These are phyloP conservation scores for Epizoanthus illoricatus DNA, from an alignment of 92 coral and sea anemone species.

Conservation along the genomic window DNA sequence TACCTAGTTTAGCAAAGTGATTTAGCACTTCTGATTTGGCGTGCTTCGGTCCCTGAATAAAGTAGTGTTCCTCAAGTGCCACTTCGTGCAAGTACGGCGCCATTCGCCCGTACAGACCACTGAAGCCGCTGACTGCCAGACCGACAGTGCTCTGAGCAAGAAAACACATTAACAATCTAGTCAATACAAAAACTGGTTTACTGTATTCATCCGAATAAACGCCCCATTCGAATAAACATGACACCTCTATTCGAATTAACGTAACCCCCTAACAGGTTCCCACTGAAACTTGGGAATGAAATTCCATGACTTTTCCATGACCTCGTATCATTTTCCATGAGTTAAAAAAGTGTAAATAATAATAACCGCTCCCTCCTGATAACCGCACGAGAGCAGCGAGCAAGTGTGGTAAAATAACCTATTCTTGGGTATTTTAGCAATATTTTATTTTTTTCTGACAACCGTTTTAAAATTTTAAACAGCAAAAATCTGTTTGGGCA, in stretches of 20 bases:
- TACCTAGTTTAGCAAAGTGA: conserved; percentile 74
- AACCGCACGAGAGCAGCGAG: no score
- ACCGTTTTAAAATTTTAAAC: no score
- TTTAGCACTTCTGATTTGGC: conserved; percentile 56
- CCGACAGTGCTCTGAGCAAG: conserved; percentile 59
- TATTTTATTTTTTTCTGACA: no score
- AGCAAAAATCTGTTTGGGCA: no score
- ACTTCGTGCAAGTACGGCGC: conserved; percentile 73
- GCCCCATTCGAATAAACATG: neutral
- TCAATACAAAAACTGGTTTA: no score
- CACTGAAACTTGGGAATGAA: no score
- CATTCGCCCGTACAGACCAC: conserved; percentile 69
- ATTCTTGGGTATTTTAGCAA: neutral
- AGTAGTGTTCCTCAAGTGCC: conserved; percentile 80
- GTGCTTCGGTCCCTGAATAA: conserved; percentile 65
- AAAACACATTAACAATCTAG: neutral
- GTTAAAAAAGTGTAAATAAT: no score
- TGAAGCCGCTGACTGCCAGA: conserved; percentile 72
- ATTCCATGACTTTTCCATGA: no score
- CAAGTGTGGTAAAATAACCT: neutral
- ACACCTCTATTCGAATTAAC: no score
- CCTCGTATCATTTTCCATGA: no score
- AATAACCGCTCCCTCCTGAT: no score
- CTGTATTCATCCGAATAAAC: neutral
- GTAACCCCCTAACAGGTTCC: no score